Evolutionary conservation across 2,113 vertebrate genomes (phyloP).

Genomic region (Tachuris rubrigastra): DNA sequence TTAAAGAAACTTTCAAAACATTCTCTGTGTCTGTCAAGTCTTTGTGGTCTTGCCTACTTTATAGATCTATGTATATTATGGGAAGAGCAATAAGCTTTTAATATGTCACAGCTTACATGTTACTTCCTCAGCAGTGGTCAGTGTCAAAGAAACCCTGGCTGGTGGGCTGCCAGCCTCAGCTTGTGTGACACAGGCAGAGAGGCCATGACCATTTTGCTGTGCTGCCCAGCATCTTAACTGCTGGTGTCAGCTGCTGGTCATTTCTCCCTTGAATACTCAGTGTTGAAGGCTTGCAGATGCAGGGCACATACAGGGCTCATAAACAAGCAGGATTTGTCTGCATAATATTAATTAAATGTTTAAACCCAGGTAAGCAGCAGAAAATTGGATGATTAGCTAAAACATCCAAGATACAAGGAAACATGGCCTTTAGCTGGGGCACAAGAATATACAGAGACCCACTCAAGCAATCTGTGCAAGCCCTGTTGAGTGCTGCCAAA

Average conservation of each 20-base stretch:
- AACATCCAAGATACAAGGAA: not conserved
- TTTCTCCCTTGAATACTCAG: not conserved
- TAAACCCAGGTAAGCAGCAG: slow-evolving; percentile 14
- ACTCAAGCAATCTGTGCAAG: not conserved
- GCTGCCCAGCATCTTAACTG: not conserved
- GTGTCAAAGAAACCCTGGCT: not conserved
- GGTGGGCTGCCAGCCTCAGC: not conserved
- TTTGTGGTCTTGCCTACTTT: not conserved
- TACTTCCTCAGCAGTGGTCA: not conserved
- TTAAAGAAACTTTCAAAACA: not conserved
- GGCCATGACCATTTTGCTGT: not conserved
- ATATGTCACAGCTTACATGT: not conserved
- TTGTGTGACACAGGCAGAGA: not conserved
- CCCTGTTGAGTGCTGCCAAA: not conserved
- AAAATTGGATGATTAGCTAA: not conserved
- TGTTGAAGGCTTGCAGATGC: not conserved
- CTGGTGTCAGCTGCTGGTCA: not conserved
- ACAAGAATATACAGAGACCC: not conserved
- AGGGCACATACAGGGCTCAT: not conserved
- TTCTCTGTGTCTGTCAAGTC: not conserved
- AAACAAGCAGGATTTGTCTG: not conserved
- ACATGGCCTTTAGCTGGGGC: not conserved
- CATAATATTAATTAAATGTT: not conserved
- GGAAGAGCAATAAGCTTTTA: not conserved
- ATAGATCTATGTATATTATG: not conserved